Evolutionary conservation across 2,888 invertebrate genomes (phyloP).

Genomic region (Megastigmus dorsalis): DNA sequence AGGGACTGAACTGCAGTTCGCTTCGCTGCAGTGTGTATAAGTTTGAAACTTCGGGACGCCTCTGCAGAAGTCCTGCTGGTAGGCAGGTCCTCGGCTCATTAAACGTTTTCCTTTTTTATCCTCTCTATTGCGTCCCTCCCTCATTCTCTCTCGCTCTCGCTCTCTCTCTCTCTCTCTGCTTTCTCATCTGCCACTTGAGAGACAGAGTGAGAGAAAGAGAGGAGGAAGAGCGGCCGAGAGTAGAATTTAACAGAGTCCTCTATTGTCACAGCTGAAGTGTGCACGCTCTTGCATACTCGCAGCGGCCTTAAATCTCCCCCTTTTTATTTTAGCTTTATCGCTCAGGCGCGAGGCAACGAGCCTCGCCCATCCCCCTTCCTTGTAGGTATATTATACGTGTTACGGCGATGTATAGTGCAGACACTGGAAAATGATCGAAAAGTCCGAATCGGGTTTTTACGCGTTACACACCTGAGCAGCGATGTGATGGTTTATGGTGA

Average conservation of each 20-base stretch:
- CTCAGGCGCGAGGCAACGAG: background rate
- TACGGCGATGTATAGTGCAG: no score
- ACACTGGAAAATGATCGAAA: no score
- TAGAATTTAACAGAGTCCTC: conserved; percentile 25
- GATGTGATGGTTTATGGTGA: no score
- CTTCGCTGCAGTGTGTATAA: background rate
- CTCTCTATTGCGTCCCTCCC: background rate
- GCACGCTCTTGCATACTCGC: no score
- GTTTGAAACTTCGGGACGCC: background rate
- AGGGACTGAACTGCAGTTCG: no score
- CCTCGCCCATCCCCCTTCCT: no score
- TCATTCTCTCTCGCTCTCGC: background rate
- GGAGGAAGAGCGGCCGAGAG: no score
- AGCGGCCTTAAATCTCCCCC: conserved; percentile 29
- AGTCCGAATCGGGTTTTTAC: no score
- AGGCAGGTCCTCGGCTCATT: conserved; percentile 19
- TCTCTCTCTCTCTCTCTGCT: no score
- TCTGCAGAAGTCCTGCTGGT: background rate
- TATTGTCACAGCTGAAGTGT: conserved; percentile 30
- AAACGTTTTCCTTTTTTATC: conserved; percentile 1
- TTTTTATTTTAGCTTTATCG: conserved; percentile 33
- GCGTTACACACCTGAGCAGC: no score
- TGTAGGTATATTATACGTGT: no score
- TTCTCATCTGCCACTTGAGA: no score
- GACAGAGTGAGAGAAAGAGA: conserved; percentile 5